Base-by-base conservation (phyloP, 2,113 vertebrate genomes). In the Excalfactoria chinensis region DNA sequence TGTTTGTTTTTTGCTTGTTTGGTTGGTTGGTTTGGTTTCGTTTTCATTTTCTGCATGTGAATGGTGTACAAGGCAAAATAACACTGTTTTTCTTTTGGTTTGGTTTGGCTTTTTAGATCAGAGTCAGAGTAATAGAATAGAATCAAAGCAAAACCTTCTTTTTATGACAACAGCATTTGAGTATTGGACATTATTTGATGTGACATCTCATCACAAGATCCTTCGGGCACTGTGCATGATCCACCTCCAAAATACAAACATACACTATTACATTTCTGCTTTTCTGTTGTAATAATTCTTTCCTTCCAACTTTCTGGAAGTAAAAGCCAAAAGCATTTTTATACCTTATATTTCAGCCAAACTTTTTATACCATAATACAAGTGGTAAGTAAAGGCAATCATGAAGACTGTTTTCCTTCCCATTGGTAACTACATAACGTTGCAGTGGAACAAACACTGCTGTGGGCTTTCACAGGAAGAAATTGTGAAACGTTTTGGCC, bases 181-280 rank as follows among this genome's bases (percentile, higher is more conserved):
- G 67, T 85, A 89, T 48, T 64, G 23, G 13, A 73, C 89, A 92
- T 85, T 90, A 93, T 85, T 75, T 77, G 89, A 94, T 66, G 86
- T 75, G 87, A 84, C 91, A 78, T 86, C 62, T 92, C 87, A 89
- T 84, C 85, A 89, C 64, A 71, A 63, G 74, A 74, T 87, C 87
- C 78, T 94, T 56, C 63, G 80, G 81, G 91, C 78, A 59, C 60
- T 83, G 64, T 51, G 34, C 26, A 58, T 43, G 46, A 75, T 92
- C 70, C 56, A 85, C 86, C 89, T 94, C 78, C 79, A 79, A 89
- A 89, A 88, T 28, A 82, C 17, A 94, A 95, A 87, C 75, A 84
- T n/a, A 20, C 64, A 76, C 72, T 79, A 73, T 25, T 58, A 41
- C 20, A 66, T 37, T 84, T 82, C 76, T 88, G 2, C 66, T 91